These are phyloP conservation scores for Neoarius graeffei DNA, from an alignment of 2,113 vertebrate genomes.

Conservation along the genomic window DNA sequence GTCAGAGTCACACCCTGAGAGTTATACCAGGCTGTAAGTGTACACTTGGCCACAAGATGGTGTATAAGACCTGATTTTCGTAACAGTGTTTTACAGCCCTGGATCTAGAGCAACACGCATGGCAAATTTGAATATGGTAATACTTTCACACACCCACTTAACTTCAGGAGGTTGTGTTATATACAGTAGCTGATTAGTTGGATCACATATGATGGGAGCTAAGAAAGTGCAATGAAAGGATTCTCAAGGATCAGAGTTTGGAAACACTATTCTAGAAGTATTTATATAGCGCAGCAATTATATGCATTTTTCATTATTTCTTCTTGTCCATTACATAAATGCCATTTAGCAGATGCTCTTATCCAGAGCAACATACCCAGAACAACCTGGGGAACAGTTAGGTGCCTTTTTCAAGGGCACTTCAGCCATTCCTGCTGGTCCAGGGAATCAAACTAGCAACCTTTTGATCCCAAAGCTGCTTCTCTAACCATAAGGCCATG, in stretches of 20 bases:
- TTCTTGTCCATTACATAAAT: not conserved
- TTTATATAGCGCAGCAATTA: not conserved
- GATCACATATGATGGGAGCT: not conserved
- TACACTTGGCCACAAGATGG: constrained; percentile 1
- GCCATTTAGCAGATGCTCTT: no score
- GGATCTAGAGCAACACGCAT: not conserved
- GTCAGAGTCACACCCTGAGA: not conserved
- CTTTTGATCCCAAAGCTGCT: no score
- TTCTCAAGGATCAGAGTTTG: not conserved
- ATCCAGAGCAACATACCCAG: no score
- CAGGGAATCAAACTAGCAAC: no score
- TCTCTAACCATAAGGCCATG: no score
- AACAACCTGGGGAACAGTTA: no score
- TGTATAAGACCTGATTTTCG: not conserved
- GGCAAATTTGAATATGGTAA: not conserved
- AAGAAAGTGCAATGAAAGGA: not conserved
- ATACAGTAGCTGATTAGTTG: not conserved
- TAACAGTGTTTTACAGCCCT: no score
- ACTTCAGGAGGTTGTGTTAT: not conserved
- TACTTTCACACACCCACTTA: not conserved
- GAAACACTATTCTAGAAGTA: not conserved
- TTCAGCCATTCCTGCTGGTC: no score
- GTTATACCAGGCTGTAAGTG: not conserved
- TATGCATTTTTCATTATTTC: not conserved
- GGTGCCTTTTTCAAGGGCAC: no score